These are phyloP conservation scores for Babylonia areolata DNA, from an alignment of 1,140 invertebrate species.

Conservation along the genomic window DNA sequence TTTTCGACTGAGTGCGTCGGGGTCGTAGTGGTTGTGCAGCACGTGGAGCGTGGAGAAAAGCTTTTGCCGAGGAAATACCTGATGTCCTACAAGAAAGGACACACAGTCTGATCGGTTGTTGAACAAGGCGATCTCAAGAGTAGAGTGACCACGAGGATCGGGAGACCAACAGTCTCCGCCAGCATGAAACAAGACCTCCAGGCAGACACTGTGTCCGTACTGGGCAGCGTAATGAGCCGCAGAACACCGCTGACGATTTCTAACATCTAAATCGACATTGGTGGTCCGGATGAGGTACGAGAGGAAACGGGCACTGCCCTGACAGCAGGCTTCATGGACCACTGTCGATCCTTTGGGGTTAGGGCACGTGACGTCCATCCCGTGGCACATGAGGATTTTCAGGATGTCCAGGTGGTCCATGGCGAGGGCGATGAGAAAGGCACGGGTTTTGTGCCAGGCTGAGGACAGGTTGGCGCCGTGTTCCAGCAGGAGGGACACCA, in stretches of 20 bases:
- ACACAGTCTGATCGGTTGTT: constrained; percentile 14
- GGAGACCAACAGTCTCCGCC: neutral
- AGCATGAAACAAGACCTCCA: constrained; percentile 28
- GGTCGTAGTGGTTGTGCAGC: constrained; percentile 12
- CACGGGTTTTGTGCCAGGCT: constrained; percentile 21
- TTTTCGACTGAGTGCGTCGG: neutral
- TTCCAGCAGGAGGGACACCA: constrained; percentile 14
- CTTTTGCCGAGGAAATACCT: neutral
- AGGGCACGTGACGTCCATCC: neutral
- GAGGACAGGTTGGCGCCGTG: constrained; percentile 11
- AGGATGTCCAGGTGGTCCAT: constrained; percentile 25
- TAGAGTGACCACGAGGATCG: neutral
- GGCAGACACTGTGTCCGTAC: constrained; percentile 5
- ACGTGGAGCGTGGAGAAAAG: neutral
- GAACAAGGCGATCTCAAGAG: constrained; percentile 17
- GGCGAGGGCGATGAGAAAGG: constrained; percentile 22
- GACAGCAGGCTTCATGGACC: neutral
- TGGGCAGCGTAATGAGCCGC: constrained; percentile 22
- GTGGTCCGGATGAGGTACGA: neutral
- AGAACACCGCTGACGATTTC: neutral
- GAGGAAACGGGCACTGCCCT: neutral
- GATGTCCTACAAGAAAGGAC: constrained; percentile 5
- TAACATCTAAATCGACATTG: neutral
- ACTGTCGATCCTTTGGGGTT: constrained; percentile 10
- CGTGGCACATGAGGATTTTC: neutral